phyloP scores from a whole-genome alignment of 2,888 invertebrate species.

The Tenthredo mesomela region DNA sequence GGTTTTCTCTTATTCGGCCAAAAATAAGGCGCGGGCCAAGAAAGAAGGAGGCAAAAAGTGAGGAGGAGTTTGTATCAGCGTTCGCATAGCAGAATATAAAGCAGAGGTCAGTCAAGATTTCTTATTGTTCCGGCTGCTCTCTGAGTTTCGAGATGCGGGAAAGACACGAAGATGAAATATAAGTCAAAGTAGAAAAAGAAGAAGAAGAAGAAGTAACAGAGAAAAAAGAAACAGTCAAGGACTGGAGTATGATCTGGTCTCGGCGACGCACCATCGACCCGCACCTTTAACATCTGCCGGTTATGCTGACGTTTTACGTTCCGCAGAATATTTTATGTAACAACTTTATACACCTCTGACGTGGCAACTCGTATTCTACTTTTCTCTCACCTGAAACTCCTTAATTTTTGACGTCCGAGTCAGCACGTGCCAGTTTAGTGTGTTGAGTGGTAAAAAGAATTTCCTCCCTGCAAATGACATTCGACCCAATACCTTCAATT shows the following conservation, averaged over 20 bases:
- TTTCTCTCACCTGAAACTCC: slow-evolving; percentile 19
- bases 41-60: slow-evolving; percentile 45
- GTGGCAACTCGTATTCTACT: slow-evolving; percentile 27
- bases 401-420: slow-evolving; percentile 16
- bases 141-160: not conserved
- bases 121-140: slow-evolving; percentile 46
- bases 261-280: slow-evolving; percentile 39
- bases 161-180: slow-evolving; percentile 18
- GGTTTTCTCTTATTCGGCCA: not conserved
- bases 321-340: slow-evolving; percentile 49
- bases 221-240: not conserved
- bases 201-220: not conserved
- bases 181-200: not conserved
- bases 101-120: slow-evolving; percentile 66
- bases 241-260: slow-evolving; percentile 9
- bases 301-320: slow-evolving; percentile 44
- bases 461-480: not conserved
- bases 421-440: slow-evolving; percentile 11
- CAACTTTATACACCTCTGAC: slow-evolving; percentile 46
- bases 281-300: slow-evolving; percentile 34
- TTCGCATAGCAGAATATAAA: slow-evolving; percentile 69
- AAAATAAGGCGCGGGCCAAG: slow-evolving; percentile 38
- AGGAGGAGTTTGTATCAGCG: slow-evolving; percentile 69
- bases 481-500: not conserved
- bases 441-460: not conserved